These are phyloP conservation scores for Bothrops jararaca DNA, from an alignment of 2,113 vertebrate genomes.

Conservation along the genomic window DNA sequence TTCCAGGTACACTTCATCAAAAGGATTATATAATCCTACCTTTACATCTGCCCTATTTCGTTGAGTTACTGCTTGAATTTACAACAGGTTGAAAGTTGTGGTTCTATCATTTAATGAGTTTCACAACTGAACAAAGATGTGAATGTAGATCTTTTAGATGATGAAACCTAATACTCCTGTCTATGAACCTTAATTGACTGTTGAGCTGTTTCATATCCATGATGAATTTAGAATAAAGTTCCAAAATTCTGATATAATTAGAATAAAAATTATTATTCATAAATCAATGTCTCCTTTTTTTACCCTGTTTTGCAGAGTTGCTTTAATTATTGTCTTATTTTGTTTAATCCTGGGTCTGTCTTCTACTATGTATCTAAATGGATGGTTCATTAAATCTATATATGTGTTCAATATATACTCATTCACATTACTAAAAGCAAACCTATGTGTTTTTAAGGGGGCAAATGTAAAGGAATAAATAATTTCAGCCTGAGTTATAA, in stretches of 20 bases:
- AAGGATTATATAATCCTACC: background rate
- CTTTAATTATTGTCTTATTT: background rate
- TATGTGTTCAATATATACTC: background rate
- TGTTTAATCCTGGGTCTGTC: background rate
- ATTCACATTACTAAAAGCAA: background rate
- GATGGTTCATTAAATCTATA: background rate
- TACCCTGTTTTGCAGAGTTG: background rate
- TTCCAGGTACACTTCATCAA: background rate
- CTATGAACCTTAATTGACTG: background rate
- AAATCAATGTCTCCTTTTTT: background rate
- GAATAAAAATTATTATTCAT: background rate
- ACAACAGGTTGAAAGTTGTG: background rate
- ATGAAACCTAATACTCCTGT: background rate
- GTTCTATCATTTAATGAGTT: background rate
- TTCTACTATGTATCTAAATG: background rate
- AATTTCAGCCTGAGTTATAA: background rate
- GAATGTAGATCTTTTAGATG: background rate
- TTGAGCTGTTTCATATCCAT: background rate
- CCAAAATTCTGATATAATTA: background rate
- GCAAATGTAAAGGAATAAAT: background rate
- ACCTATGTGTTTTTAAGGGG: background rate
- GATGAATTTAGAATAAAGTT: background rate
- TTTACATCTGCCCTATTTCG: background rate
- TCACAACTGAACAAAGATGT: background rate
- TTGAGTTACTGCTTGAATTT: background rate